These are phyloP conservation scores for Coelopa pilipes DNA, from an alignment of 2,888 invertebrate species.

Conservation along the genomic window DNA sequence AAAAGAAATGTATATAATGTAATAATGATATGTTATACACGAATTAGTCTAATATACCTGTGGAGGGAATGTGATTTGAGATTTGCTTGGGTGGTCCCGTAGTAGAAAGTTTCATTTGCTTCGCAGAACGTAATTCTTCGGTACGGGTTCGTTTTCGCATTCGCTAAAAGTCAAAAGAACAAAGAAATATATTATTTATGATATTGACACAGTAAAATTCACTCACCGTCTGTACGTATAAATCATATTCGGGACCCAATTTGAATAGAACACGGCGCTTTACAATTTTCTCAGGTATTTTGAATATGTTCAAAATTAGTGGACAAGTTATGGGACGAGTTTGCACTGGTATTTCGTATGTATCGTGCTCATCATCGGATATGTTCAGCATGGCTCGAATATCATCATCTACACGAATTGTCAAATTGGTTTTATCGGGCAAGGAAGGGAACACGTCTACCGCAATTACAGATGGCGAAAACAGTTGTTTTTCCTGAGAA, in stretches of 20 bases:
- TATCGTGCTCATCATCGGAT: constrained; percentile 33
- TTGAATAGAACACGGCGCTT: constrained; percentile 48
- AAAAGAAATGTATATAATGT: background rate
- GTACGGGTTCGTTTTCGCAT: constrained; percentile 39
- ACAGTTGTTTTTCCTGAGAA: constrained; percentile 54
- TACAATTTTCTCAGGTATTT: constrained; percentile 49
- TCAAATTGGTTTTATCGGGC: constrained; percentile 52
- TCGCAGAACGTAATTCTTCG: constrained; percentile 19
- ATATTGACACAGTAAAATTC: background rate
- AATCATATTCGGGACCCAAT: constrained; percentile 53
- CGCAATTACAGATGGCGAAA: constrained; percentile 55
- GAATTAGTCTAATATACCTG: constrained; percentile 40
- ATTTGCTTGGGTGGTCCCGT: too few relatives aligned
- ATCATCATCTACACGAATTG: constrained; percentile 54
- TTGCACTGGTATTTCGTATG: constrained; percentile 38
- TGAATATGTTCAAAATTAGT: constrained; percentile 50
- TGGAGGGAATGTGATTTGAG: too few relatives aligned
- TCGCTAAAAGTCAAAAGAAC: constrained; percentile 38
- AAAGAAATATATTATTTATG: background rate
- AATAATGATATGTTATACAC: constrained; percentile 44
- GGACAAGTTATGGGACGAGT: background rate
- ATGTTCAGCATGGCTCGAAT: constrained; percentile 45
- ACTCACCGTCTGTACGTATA: constrained; percentile 56
- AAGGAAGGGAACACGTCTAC: constrained; percentile 55
- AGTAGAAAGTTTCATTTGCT: constrained; percentile 37